Conservation (phyloP, 2,797 vertebrate species). For the Urosaurus nigricauda region DNA sequence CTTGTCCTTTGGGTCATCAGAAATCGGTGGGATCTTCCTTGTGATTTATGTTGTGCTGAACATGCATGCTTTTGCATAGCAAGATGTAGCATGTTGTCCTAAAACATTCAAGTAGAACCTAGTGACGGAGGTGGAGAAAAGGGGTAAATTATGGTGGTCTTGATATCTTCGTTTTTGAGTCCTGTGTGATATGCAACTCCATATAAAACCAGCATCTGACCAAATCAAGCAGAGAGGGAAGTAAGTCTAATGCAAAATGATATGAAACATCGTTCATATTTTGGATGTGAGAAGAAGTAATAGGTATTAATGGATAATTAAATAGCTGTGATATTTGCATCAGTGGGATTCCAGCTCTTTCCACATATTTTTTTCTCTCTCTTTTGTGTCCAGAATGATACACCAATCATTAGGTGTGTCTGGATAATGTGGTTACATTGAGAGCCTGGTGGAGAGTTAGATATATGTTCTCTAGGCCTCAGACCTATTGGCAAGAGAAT, state of each 20-base stretch:
- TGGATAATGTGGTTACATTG: neutral
- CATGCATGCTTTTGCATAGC: too few relatives aligned
- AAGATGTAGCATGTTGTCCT: neutral
- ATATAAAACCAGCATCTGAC: neutral
- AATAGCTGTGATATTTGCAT: neutral
- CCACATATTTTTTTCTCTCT: neutral
- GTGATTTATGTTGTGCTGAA: neutral
- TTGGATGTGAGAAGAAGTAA: neutral
- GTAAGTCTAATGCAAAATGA: neutral
- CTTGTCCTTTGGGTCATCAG: neutral
- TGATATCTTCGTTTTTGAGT: neutral
- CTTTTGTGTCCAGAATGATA: neutral
- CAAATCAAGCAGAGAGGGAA: neutral
- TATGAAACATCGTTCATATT: neutral
- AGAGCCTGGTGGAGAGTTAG: neutral
- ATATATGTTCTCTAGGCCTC: neutral
- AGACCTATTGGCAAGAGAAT: neutral
- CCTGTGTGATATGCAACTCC: neutral
- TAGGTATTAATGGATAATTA: neutral
- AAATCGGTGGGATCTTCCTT: neutral
- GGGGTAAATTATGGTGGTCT: neutral
- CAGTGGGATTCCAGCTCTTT: neutral
- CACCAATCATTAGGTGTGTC: neutral
- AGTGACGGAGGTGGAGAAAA: too few relatives aligned
- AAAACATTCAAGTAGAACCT: neutral